Percentiles rank a stretch among this genome's conserved stretches.
Conservation (phyloP, 2,797 vertebrate species). For the Gymnothorax reevesii region DNA sequence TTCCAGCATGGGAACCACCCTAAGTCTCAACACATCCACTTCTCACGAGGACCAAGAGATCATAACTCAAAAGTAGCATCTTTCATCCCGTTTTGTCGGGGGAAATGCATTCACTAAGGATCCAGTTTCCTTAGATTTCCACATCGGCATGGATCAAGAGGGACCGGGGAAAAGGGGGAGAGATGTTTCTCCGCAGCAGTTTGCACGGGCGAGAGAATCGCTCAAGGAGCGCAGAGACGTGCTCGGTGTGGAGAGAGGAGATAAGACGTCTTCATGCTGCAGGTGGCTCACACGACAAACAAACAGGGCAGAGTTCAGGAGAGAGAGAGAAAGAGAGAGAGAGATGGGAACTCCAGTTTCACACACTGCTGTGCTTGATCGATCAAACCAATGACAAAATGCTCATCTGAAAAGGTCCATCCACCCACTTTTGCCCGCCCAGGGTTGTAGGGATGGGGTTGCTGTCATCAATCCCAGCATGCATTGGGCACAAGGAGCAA, state of each 20-base stretch:
- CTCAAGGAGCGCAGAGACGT: not conserved
- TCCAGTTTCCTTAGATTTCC: not conserved
- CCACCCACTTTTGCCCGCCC: not conserved
- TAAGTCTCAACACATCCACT: not conserved
- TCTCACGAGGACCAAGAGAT: not conserved
- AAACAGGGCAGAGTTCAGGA: conserved; percentile 13
- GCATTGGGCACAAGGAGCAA: no score
- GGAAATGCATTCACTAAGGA: not conserved
- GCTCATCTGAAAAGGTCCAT: conserved; percentile 10
- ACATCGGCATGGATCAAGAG: not conserved
- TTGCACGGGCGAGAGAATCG: not conserved
- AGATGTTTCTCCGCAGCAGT: not conserved
- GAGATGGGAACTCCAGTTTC: not conserved
- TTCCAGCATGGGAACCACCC: not conserved
- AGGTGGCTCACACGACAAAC: not conserved
- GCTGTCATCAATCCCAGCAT: no score
- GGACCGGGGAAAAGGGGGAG: not conserved
- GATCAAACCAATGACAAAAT: conserved; percentile 20
- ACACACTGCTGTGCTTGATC: not conserved
- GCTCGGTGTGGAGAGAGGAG: not conserved
- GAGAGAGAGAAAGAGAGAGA: not conserved
- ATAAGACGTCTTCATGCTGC: conserved; percentile 7
- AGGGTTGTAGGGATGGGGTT: not conserved
- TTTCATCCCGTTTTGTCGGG: not conserved
- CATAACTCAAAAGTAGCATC: not conserved